Base-by-base conservation (phyloP, 2,888 invertebrate genomes). In the Drosophila subquinaria region DNA sequence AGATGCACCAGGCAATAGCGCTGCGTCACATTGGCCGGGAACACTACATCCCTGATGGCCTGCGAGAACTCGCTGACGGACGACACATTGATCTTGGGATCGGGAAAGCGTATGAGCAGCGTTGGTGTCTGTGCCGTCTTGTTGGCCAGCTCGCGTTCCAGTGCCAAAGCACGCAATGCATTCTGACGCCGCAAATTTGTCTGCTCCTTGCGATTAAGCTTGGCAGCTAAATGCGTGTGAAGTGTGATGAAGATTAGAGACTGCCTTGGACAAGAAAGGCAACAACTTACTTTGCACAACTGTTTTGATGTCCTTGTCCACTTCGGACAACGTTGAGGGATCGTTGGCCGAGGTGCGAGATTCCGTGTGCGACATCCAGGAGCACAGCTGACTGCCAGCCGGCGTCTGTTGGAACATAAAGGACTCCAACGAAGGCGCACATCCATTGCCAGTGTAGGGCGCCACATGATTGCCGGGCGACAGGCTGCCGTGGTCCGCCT, bases 31-130 rank as follows among this genome's bases (percentile, higher is more conserved):
- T 95, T 95, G 76, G 94, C 94, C 86, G 95, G 95, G 86, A 95
- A 95, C 89, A 95, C 95, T 27, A 95, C 95, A 73, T 94, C 94
- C 65, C 95, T 94, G 62, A 95, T 95, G 4, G 93, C 93, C 2
- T 94, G 81, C 86, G 95, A 95, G 85, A 94, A 95, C 63, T 93
- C 93, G 38, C 94, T 93, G 0, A 95, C 95, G 61, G 95, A 94
- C 51, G 95, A 94, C 57, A 94, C 94, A 74, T 94, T 95, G 11
- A 95, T 88, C 76, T 95, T 95, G 4, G 95, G 94, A 93, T 95
- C 95, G 0, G 95, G 95, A 89, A 95, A 95, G 75, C 95, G 94
- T 38, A 95, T 94, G 36, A 95, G 94, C 60, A 95, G 92, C 73
- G 94, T 94, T 64, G 94, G 94, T 3, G 76, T 69, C 23, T 74